Base-by-base conservation (phyloP, 2,113 vertebrate genomes). In the Penelope pileata region DNA sequence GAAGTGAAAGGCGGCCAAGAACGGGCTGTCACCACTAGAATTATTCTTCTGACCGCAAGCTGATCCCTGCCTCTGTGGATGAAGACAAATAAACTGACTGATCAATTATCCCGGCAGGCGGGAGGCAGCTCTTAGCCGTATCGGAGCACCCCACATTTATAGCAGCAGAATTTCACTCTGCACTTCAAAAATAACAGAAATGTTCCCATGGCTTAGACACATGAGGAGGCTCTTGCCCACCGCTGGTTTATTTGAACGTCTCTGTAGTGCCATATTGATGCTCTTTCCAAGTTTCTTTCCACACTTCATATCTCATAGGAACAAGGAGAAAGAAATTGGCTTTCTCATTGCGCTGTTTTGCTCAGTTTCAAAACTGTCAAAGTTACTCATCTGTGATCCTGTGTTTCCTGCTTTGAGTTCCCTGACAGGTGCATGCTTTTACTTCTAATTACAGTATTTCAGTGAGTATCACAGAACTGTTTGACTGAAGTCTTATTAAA, bases 11-110 rank as follows among this genome's bases (percentile, higher is more conserved):
- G 87, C 6, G 0, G 90, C 91, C 90, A 90, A 53, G 88, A 93
- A 90, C 0, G 3, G 67, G 53, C 92, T 91, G 93, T 79, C 92
- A 88, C 48, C 75, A 73, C 53, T 78, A 90, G 90, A 16, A 45
- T 87, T 29, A 24, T 2, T 66, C 70, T 68, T 72, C 92, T 88
- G 78, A 79, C 90, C 90, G 72, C 87, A 56, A 94, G 82, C 93
- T 95, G 94, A 58, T 95, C 66, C 45, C 70, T 96, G 85, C 90
- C 82, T 76, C 82, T 40, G 45, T 30, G 78, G 69, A 48, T 87
- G 87, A 83, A 94, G 94, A 87, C 66, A 85, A 74, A 81, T 51
- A 84, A 63, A 76, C 23, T 79, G 90, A 58, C 29, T 92, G 17
- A 91, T 90, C 82, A 50, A 30, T 94, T 77, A 58, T 53, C 63